A percentile compares a stretch with the other conserved stretches of the same genome.
phyloP scores from a whole-genome alignment of 2,888 invertebrate genomes.

The Eudemis profundana region DNA sequence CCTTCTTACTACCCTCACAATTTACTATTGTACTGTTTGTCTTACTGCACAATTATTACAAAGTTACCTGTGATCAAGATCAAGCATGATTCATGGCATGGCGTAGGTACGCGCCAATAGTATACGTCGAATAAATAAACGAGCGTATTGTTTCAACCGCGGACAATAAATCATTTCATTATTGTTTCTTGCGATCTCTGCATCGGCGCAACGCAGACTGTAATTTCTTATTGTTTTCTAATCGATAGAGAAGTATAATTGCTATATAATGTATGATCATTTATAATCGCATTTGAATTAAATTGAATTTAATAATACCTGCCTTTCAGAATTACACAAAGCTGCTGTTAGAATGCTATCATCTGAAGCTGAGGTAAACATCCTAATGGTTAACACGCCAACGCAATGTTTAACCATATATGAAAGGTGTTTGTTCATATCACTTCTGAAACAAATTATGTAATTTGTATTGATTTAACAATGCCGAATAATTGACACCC shows the following conservation, averaged over 20 bases:
- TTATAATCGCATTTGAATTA: neutral
- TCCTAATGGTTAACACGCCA: too few species aligned
- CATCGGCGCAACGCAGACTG: conserved; percentile 14
- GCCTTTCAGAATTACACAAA: too few species aligned
- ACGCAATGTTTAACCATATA: too few species aligned
- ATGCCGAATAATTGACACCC: too few species aligned
- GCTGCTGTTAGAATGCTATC: too few species aligned
- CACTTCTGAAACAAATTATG: too few species aligned
- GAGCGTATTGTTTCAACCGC: conserved; percentile 38
- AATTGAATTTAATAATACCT: conserved; percentile 7
- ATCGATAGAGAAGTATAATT: conserved; percentile 37
- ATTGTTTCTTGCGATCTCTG: conserved; percentile 37
- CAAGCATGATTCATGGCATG: conserved; percentile 11
- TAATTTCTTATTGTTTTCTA: conserved; percentile 42
- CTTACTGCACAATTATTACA: neutral
- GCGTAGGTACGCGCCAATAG: neutral
- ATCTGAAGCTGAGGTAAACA: too few species aligned
- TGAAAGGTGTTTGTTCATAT: too few species aligned
- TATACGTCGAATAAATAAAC: conserved; percentile 30
- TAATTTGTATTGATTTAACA: too few species aligned
- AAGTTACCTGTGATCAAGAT: conserved; percentile 13
- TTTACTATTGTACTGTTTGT: neutral
- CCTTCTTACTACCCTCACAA: too few species aligned
- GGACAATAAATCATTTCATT: conserved; percentile 37
- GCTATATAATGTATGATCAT: conserved; percentile 1